Base-by-base conservation (phyloP, 1,140 invertebrate genomes). In the Drosophila mojavensis region DNA sequence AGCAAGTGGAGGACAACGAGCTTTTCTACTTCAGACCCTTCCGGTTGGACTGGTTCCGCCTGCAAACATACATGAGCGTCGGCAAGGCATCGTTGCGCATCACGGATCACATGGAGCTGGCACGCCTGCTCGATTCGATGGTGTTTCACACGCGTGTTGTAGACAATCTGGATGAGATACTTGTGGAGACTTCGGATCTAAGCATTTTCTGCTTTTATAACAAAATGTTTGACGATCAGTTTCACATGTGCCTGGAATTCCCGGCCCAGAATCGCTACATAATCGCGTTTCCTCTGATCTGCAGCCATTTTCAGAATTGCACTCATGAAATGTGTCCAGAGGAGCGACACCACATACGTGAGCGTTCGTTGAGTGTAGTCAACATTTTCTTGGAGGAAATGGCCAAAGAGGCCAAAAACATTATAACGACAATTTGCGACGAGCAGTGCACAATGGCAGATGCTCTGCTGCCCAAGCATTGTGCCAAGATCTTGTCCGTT, bases 371-470 rank as follows among this genome's bases (percentile, higher is more conserved):
- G 5, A 98, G 98, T 66, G 98, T 99, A 53, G 98, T 99, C 0
- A 99, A 99, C 91, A 97, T 98, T 94, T 99, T 98, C 92, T 93
- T 99, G 30, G 98, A 99, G 92, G 98, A 99, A 93, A 99, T 99
- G 97, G 97, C 98, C 0, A 99, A 99, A 93, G 98, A 99, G 93
- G 97, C 98, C 0, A 99, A 99, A 93, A 99, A 99, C 93, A 99
- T 99, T 41, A 99, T 99, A 24, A 99, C 98, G 1, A 98, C 98
- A 2, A 99, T 99, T 90, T 99, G 98, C 94, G 98, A 99, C 93
- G 97, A 99, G 88, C 98, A 99, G 83, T 98, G 97, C 83, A 97
- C 96, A 66, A 96, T 99, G 95, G 97, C 97, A 88, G 98, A 99
- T 88, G 97, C 97, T 92, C 93, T 99, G 5, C 93, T 99, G 60